A percentile compares a stretch with the other conserved stretches of the same genome.
Evolutionary conservation across 2,797 vertebrate species (phyloP).

Genomic region (Echeneis naucrates): DNA sequence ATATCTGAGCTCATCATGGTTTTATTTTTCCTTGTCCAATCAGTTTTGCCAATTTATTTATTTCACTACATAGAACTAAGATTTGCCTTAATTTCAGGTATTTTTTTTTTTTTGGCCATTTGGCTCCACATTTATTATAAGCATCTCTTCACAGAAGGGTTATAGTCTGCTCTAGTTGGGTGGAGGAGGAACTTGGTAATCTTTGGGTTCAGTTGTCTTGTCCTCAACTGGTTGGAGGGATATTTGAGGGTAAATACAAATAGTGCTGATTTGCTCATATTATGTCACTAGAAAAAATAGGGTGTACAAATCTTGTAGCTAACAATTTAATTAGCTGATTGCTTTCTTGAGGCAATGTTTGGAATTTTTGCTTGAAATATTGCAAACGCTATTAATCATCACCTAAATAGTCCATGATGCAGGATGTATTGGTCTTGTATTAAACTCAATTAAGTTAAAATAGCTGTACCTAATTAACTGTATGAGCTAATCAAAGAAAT

Average conservation of each 20-base stretch:
- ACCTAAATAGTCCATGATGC: neutral
- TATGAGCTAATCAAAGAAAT: neutral
- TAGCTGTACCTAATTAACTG: neutral
- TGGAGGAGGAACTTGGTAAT: neutral
- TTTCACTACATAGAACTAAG: neutral
- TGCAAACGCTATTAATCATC: neutral
- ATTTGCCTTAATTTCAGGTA: neutral
- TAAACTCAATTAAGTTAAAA: neutral
- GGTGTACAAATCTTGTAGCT: neutral
- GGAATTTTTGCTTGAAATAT: neutral
- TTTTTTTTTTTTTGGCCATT: neutral
- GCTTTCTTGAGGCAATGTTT: neutral
- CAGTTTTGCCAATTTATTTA: neutral
- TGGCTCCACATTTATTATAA: neutral
- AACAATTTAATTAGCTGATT: neutral
- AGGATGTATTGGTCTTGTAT: neutral
- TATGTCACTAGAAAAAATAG: neutral
- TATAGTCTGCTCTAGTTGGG: neutral
- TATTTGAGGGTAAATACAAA: neutral
- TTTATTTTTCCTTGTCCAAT: constrained; percentile 15
- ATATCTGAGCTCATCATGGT: neutral
- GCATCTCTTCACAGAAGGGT: neutral
- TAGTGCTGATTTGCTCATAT: neutral
- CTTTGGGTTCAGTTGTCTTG: too few relatives aligned
- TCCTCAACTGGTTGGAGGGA: neutral